Evolutionary conservation across 2,888 invertebrate species (phyloP).

Genomic region (Drosophila multiciliata): DNA sequence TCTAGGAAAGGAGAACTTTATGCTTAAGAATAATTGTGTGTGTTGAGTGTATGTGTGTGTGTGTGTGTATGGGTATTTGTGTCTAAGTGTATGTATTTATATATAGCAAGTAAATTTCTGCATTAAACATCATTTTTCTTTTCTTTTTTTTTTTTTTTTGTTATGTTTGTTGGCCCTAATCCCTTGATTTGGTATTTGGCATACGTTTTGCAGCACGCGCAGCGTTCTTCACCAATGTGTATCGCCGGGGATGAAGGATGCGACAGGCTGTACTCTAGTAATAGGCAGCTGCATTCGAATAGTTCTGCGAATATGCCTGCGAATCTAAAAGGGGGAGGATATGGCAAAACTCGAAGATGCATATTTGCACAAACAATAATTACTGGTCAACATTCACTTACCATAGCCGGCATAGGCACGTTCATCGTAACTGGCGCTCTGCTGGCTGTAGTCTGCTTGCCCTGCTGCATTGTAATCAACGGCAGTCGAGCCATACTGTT

Average conservation of each 20-base stretch:
- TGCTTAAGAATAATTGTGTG: conserved; percentile 64
- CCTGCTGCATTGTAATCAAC: conserved; percentile 84
- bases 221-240: conserved; percentile 66
- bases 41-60: conserved; percentile 35
- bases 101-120: conserved; percentile 65
- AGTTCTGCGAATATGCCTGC: conserved; percentile 84
- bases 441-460: conserved; percentile 84
- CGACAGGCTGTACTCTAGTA: conserved; percentile 72
- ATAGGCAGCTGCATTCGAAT: conserved; percentile 84
- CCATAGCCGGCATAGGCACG: conserved; percentile 85
- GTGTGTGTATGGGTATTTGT: conserved; percentile 38
- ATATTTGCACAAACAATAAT: conserved; percentile 7
- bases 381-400: conserved; percentile 63
- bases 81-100: conserved; percentile 44
- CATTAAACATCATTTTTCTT: conserved; percentile 53
- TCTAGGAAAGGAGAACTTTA: conserved; percentile 69
- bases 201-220: conserved; percentile 68
- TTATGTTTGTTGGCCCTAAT: conserved; percentile 56
- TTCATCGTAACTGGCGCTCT: conserved; percentile 82
- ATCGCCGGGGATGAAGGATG: conserved; percentile 57
- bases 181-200: conserved; percentile 67
- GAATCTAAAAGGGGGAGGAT: conserved; percentile 72
- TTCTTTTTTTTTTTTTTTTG: conserved; percentile 1
- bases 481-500: conserved; percentile 84
- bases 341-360: conserved; percentile 24